phyloP scores from a whole-genome alignment of 1,140 invertebrate genomes.

The Trichonephila clavipes region DNA sequence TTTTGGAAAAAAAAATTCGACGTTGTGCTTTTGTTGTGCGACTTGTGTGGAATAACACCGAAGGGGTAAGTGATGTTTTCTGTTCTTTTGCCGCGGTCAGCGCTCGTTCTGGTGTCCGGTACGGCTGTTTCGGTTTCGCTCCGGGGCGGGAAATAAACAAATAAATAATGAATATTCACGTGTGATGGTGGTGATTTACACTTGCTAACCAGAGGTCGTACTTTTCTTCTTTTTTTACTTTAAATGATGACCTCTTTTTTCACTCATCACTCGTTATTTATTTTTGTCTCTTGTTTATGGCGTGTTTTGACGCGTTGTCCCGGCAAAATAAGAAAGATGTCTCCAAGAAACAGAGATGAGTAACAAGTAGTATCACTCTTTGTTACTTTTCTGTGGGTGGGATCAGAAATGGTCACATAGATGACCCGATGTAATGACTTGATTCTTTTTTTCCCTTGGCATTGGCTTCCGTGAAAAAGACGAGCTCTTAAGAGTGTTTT shows the following conservation, averaged over 20 bases:
- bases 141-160: not conserved
- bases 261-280: conserved; percentile 21
- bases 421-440: conserved; percentile 6
- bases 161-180: not conserved
- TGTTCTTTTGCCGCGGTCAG: conserved; percentile 10
- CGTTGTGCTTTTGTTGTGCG: not conserved
- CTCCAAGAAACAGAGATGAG: conserved; percentile 5
- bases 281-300: conserved; percentile 32
- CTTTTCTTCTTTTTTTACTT: not conserved
- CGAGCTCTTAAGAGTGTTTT: not conserved
- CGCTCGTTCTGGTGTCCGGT: not conserved
- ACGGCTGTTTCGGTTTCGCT: not conserved
- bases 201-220: not conserved
- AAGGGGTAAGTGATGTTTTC: conserved; percentile 22
- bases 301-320: conserved; percentile 23
- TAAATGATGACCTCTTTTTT: conserved; percentile 32
- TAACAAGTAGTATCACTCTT: conserved; percentile 26
- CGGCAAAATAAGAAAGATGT: conserved; percentile 12
- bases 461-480: conserved; percentile 22
- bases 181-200: not conserved
- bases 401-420: not conserved
- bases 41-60: conserved; percentile 7
- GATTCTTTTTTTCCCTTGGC: not conserved
- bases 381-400: conserved; percentile 25
- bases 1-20: not conserved